Evolutionary conservation across 2,113 vertebrate genomes (phyloP), one percentile per base, ranked within the genome.

Genomic region (Excalfactoria chinensis): DNA sequence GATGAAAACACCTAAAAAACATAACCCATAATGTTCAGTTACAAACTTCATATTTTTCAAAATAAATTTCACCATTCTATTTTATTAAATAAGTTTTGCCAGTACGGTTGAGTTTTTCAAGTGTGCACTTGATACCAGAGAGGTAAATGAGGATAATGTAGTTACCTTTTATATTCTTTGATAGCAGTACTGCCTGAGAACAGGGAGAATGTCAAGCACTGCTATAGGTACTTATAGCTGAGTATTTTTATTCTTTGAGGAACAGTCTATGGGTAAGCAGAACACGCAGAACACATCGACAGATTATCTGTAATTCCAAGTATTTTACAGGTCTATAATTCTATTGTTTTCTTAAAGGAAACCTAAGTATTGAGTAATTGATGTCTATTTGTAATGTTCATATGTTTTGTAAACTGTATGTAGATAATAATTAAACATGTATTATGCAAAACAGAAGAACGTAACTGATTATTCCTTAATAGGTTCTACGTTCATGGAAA

Each of bases 401-500:
- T 63, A 15, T 6, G 48, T 92, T 71, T 89, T 91, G 44, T 60
- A 32, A 58, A 76, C 86, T 89, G 7, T 40, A 62, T 77, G 18
- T 80, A 43, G 49, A 51, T 23, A 73, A 40, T 63, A 87, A 76
- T 56, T 49, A 88, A 92, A 80, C 12, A n/a, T 28, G 5, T 84
- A 43, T 51, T 28, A 46, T 78, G 79, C 88, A 56, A 86, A 95
- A 56, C 25, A 51, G 74, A 76, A 53, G 22, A 28, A 40, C 40
- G 5, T 88, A 95, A 93, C 85, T 40, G 34, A 87, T 92, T 16
- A 64, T 91, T 97, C 53, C 96, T 96, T 93, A 56, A 89, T 94
- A 99, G 99, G 97, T 98, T 16, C 96, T 98, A n/a, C 97, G 93
- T 70, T 96, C 93, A 44, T 98, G 98, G 86, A 97, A 97, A 59